phyloP scores from a whole-genome alignment of 2,888 invertebrate genomes.

The Monoplex corrugatus region DNA sequence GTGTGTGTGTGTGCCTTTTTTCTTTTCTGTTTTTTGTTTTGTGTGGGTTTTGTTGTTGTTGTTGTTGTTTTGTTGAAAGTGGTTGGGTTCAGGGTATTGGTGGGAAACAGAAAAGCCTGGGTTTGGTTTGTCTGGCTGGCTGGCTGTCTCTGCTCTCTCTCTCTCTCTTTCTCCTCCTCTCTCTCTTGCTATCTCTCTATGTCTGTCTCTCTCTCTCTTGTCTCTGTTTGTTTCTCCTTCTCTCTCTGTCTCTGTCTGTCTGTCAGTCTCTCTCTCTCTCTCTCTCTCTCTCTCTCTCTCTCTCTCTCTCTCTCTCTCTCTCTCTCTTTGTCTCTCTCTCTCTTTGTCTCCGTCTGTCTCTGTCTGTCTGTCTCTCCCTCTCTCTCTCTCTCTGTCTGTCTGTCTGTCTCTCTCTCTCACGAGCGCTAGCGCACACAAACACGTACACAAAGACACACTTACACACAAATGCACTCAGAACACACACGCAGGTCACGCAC shows the following conservation, averaged over 20 bases:
- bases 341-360: not conserved
- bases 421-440: too few relatives aligned
- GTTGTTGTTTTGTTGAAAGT: too few relatives aligned
- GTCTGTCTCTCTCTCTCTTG: not conserved
- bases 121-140: too few relatives aligned
- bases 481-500: too few relatives aligned
- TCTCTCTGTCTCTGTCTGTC: not conserved
- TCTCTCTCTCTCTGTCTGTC: not conserved
- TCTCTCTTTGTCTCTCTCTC: not conserved
- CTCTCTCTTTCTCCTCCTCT: too few relatives aligned
- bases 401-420: slow-evolving; percentile 10
- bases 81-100: too few relatives aligned
- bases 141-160: too few relatives aligned
- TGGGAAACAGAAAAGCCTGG: too few relatives aligned
- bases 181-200: not conserved
- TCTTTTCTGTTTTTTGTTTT: too few relatives aligned
- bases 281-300: not conserved
- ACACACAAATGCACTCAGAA: too few relatives aligned
- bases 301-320: not conserved
- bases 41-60: too few relatives aligned
- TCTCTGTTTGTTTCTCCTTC: not conserved
- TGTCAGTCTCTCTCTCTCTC: not conserved
- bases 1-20: not conserved
- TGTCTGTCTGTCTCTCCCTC: not conserved
- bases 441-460: too few relatives aligned